Conservation (phyloP, 2,113 vertebrate species). For the Monopterus albus region DNA sequence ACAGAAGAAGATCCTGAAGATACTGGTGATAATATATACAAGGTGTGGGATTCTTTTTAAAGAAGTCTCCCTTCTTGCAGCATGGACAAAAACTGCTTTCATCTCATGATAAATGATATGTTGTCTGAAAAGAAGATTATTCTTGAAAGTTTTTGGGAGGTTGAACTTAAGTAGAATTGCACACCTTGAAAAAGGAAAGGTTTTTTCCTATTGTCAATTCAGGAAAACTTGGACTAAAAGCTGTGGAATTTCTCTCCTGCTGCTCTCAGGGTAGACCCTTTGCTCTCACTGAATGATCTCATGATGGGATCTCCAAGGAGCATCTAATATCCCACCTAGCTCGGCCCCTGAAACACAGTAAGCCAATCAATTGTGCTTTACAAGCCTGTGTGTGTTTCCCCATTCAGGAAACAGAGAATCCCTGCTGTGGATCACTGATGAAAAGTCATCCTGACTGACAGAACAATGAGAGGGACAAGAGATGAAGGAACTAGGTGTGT, state of each 20-base stretch:
- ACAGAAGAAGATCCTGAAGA: no score
- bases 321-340: slow-evolving; percentile 69
- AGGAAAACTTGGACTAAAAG: slow-evolving; percentile 6
- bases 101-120: slow-evolving; percentile 11
- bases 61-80: no score
- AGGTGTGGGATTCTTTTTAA: no score
- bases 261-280: slow-evolving; percentile 44
- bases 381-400: slow-evolving; percentile 41
- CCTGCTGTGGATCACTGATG: slow-evolving; percentile 49
- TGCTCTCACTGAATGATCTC: slow-evolving; percentile 51
- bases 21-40: no score
- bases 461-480: slow-evolving; percentile 54
- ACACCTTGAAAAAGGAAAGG: slow-evolving; percentile 16
- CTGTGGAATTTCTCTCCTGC: slow-evolving; percentile 48
- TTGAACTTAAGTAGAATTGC: slow-evolving; percentile 1
- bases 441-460: slow-evolving; percentile 62
- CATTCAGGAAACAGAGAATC: slow-evolving; percentile 47
- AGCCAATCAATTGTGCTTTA: slow-evolving; percentile 74
- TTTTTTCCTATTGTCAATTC: slow-evolving; percentile 24
- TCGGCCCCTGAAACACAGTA: slow-evolving; percentile 65
- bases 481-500: slow-evolving; percentile 37
- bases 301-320: slow-evolving; percentile 66
- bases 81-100: not conserved
- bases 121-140: slow-evolving; percentile 25
- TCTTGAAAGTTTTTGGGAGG: not conserved